A percentile compares a stretch with the other conserved stretches of the same genome.
These are phyloP conservation scores for Molossus molossus DNA, from an alignment of 2,797 vertebrate genomes.

Conservation along the genomic window DNA sequence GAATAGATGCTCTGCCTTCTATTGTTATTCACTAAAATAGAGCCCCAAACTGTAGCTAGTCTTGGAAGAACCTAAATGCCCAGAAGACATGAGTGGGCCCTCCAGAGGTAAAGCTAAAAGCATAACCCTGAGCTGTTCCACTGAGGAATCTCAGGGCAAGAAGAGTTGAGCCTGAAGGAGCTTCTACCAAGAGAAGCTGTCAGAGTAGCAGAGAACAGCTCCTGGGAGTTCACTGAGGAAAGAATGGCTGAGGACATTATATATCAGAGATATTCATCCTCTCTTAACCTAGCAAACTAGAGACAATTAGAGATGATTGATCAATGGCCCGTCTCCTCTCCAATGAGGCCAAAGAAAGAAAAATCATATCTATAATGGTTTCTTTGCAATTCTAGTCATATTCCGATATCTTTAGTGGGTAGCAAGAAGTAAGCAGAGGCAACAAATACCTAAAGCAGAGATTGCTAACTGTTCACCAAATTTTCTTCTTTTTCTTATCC, in stretches of 20 bases:
- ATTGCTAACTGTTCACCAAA: neutral
- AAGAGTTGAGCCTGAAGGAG: neutral
- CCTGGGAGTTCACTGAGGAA: neutral
- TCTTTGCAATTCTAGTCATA: neutral
- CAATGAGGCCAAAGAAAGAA: neutral
- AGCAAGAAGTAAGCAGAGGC: neutral
- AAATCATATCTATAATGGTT: neutral
- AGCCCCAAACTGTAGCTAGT: neutral
- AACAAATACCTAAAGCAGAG: neutral
- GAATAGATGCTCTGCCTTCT: neutral
- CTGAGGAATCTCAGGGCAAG: neutral
- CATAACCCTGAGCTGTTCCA: neutral
- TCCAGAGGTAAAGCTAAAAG: neutral
- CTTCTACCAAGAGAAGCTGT: neutral
- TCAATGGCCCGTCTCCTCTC: neutral
- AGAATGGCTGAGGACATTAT: neutral
- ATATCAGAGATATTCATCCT: neutral
- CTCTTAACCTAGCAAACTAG: slow-evolving; percentile 27
- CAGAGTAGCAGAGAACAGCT: neutral
- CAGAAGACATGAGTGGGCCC: neutral
- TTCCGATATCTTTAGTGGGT: neutral
- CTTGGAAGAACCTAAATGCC: neutral
- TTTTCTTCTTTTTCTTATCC: neutral
- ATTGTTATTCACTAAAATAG: neutral
- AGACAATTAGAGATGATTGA: slow-evolving; percentile 35